Conservation (phyloP, 2,113 vertebrate genomes). For the Crotophaga sulcirostris region DNA sequence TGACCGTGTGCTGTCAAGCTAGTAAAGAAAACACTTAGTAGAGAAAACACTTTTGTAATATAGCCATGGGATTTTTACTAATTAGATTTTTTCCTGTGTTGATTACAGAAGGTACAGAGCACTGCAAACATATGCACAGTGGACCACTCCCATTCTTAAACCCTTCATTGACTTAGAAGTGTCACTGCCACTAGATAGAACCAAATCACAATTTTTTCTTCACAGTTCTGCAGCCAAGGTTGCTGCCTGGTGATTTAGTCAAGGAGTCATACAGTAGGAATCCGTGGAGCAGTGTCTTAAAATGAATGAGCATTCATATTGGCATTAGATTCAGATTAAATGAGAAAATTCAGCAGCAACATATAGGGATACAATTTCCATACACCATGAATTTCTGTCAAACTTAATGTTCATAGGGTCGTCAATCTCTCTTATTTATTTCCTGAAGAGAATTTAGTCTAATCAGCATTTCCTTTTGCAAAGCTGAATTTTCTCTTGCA, state of each 20-base stretch:
- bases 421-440: background rate
- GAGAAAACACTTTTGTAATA: background rate
- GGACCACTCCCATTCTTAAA: background rate
- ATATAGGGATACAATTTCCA: background rate
- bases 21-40: too few species aligned
- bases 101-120: background rate
- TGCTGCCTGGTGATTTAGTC: background rate
- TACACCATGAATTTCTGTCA: background rate
- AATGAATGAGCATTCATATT: background rate
- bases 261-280: background rate
- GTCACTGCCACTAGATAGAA: background rate
- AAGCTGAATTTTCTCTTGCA: background rate
- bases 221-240: background rate
- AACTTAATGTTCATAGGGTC: background rate
- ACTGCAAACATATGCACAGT: background rate
- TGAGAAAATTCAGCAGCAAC: background rate
- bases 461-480: conserved; percentile 16
- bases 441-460: background rate
- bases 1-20: background rate
- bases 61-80: background rate
- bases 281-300: background rate
- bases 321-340: background rate
- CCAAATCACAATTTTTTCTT: background rate
- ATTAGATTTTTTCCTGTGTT: background rate
- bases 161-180: background rate